A percentile compares a stretch with the other conserved stretches of the same genome.
Evolutionary conservation across 2,888 invertebrate species (phyloP).

Genomic region (Ferrisia virgata): DNA sequence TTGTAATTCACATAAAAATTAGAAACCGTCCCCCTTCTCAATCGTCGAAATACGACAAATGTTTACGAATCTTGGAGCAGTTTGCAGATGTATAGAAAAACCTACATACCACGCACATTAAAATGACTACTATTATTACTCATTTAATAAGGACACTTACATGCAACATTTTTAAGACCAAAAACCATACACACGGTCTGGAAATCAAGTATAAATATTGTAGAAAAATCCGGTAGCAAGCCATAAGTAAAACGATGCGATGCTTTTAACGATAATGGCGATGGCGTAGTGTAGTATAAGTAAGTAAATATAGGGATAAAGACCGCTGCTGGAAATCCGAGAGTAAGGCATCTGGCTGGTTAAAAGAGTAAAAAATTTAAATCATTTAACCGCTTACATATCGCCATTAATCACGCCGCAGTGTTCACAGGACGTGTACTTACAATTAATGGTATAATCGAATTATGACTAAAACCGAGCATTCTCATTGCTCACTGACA

Average conservation of each 20-base stretch:
- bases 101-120: too few species aligned
- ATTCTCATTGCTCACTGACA: constrained; percentile 18
- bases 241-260: neutral
- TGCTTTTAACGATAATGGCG: neutral
- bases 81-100: too few species aligned
- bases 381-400: constrained; percentile 3
- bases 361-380: neutral
- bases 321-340: neutral
- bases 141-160: too few species aligned
- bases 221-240: neutral
- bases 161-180: too few species aligned
- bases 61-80: too few species aligned
- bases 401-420: constrained; percentile 1
- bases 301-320: neutral
- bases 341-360: neutral
- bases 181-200: too few species aligned
- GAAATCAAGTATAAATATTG: neutral
- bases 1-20: too few species aligned
- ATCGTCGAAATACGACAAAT: too few species aligned
- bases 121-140: too few species aligned
- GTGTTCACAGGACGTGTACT: neutral
- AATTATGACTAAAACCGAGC: constrained; percentile 6
- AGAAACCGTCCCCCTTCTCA: too few species aligned
- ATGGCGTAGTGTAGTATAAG: too few species aligned
- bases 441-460: constrained; percentile 6